Evolutionary conservation across 2,888 invertebrate species (phyloP), one percentile per base, ranked within the genome.

Genomic region (Leptinotarsa tumamoca): DNA sequence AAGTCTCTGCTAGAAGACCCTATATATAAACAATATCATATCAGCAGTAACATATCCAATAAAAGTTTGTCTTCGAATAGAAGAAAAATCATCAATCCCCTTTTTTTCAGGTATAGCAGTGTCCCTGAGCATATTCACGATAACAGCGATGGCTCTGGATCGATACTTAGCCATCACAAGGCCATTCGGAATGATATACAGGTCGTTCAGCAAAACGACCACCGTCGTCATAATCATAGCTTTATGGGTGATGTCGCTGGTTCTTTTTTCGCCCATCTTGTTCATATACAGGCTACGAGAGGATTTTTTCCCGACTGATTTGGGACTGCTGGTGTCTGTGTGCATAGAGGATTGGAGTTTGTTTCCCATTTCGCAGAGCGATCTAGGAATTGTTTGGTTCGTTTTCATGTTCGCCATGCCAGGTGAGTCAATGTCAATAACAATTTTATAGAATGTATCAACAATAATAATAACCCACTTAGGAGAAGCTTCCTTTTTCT

Each of bases 141-240:
- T 95, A 82, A 93, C 94, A 1, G 93, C 94, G 0, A 94, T 95
- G 93, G 94, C 94, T 5, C 90, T 95, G 74, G 95, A 95, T 87
- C 90, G 95, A 71, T 94, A 93, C 82, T 86, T 94, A 73, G 95
- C 95, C 71, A 95, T 95, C 84, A 92, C 94, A 49, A 93, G 93
- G 85, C 94, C 94, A 0, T 92, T 95, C 80, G 91, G 93, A 0
- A 92, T 94, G 81, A 91, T 94, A 33, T 91, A 93, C 27, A 92
- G 93, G 86, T 91, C 94, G 85, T 93, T 94, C 74, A 94, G 93
- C 74, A 89, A 93, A 49, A 91, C 91, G 15, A 92, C 92, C 1
- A 94, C 94, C 0, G 82, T 93, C 83, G 88, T 91, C 82, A 91
- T 93, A 21, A 93, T 95, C 18, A 87, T 90, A 0, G 87, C 90